A percentile compares a stretch with the other conserved stretches of the same genome.
These are phyloP conservation scores for Podiceps cristatus DNA, from an alignment of 2,113 vertebrate genomes.

Conservation along the genomic window DNA sequence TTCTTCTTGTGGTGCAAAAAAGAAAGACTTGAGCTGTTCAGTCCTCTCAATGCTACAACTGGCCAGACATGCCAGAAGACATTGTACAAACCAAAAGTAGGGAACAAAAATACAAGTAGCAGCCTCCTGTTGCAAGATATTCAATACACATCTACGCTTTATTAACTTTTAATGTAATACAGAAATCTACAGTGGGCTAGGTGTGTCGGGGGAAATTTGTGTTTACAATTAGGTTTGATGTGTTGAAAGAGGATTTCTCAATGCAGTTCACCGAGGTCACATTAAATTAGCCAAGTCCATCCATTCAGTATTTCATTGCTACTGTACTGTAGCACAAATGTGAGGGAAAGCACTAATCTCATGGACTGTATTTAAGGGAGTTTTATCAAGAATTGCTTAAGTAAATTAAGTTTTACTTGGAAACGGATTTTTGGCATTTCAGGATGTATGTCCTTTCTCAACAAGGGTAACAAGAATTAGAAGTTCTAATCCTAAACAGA, in stretches of 20 bases:
- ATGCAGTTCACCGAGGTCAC: background rate
- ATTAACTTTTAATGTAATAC: background rate
- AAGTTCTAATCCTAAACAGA: background rate
- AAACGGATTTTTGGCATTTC: background rate
- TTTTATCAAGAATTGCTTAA: background rate
- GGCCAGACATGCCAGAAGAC: no score
- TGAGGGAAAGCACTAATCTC: background rate
- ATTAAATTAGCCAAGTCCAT: background rate
- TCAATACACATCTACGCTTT: background rate
- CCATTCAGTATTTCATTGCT: background rate
- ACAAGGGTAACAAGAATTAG: background rate
- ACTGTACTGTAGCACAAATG: background rate
- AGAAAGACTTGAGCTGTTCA: background rate
- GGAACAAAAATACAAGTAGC: background rate
- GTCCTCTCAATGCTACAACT: background rate
- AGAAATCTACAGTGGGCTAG: background rate
- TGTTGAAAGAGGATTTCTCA: slow-evolving; percentile 4
- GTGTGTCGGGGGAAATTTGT: background rate
- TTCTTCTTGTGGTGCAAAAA: background rate
- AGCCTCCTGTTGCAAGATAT: background rate
- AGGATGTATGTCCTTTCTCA: background rate
- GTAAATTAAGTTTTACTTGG: background rate
- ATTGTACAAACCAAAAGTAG: background rate
- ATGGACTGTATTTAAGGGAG: background rate
- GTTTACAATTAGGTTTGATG: background rate